A percentile compares a stretch with the other conserved stretches of the same genome.
Conservation (phyloP, 2,888 invertebrate genomes). For the Cheilosia urbana region DNA sequence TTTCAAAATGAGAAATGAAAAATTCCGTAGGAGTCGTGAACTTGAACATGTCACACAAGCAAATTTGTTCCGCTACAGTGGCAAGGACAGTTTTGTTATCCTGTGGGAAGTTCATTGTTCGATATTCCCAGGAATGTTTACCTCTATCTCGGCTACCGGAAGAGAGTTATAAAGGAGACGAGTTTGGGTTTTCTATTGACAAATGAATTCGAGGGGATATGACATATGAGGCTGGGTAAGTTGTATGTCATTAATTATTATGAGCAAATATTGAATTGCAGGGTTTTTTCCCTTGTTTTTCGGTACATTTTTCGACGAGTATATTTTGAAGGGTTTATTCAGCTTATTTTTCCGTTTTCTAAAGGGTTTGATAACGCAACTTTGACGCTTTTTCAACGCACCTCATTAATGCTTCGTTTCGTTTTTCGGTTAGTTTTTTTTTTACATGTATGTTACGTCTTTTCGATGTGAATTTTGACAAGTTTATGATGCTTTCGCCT, state of each 20-base stretch:
- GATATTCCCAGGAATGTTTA: constrained; percentile 48
- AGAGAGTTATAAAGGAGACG: constrained; percentile 26
- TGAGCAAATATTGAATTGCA: too few species aligned
- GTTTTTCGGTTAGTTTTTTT: too few species aligned
- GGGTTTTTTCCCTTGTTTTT: too few species aligned
- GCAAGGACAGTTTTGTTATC: constrained; percentile 40
- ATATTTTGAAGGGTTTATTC: too few species aligned
- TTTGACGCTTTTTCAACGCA: too few species aligned
- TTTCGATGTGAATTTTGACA: too few species aligned
- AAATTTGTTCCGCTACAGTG: constrained; percentile 43
- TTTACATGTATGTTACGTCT: too few species aligned
- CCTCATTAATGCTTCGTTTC: too few species aligned
- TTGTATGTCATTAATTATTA: constrained; percentile 33
- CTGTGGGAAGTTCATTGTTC: constrained; percentile 51
- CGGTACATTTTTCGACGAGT: too few species aligned
- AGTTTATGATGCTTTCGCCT: too few species aligned
- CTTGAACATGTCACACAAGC: constrained; percentile 48
- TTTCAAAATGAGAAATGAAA: constrained; percentile 34
- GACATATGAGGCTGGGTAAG: constrained; percentile 1
- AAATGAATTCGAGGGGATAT: neutral
- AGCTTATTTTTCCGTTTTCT: too few species aligned
- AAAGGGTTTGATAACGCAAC: too few species aligned
- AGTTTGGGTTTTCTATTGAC: constrained; percentile 35
- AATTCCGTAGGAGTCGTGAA: constrained; percentile 46
- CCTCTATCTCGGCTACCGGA: constrained; percentile 26